Evolutionary conservation across 2,888 invertebrate species (phyloP).

Genomic region (Spatulosminthurus flaviceps): DNA sequence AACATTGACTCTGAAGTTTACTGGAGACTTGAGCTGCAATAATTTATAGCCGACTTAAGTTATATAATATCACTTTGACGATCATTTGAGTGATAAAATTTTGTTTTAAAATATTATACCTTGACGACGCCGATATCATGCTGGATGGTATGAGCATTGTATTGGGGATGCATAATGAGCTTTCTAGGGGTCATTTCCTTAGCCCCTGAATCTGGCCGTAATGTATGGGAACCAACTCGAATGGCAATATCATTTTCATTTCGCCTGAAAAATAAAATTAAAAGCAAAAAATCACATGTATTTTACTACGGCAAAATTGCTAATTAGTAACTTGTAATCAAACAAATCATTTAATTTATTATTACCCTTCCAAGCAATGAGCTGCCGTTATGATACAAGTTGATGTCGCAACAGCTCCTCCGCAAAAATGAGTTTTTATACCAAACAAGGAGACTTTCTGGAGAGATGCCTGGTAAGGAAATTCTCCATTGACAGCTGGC

Average conservation of each 20-base stretch:
- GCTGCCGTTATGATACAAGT: slow-evolving; percentile 59
- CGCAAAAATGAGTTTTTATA: slow-evolving; percentile 61
- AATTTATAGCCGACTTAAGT: too few species aligned
- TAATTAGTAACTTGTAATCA: too few species aligned
- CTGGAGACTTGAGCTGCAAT: slow-evolving; percentile 51
- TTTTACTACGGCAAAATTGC: not conserved
- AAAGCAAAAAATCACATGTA: too few species aligned
- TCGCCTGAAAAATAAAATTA: slow-evolving; percentile 50
- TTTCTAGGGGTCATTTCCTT: slow-evolving; percentile 53
- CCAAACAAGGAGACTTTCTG: slow-evolving; percentile 61
- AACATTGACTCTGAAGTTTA: slow-evolving; percentile 54
- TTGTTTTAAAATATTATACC: too few species aligned
- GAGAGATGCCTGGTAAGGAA: slow-evolving; percentile 60
- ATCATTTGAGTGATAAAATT: too few species aligned
- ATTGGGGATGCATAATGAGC: slow-evolving; percentile 57
- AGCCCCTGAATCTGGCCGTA: slow-evolving; percentile 47
- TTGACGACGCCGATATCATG: slow-evolving; percentile 60
- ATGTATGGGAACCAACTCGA: slow-evolving; percentile 60
- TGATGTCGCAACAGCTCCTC: slow-evolving; percentile 50
- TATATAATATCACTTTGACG: not conserved
- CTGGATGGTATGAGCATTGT: slow-evolving; percentile 55
- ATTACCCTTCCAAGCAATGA: slow-evolving; percentile 60
- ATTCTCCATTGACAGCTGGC: slow-evolving; percentile 58
- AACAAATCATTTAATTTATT: too few species aligned
- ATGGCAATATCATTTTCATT: slow-evolving; percentile 54